Conservation (phyloP, 1,140 invertebrate species). For the Mizuhopecten yessoensis region DNA sequence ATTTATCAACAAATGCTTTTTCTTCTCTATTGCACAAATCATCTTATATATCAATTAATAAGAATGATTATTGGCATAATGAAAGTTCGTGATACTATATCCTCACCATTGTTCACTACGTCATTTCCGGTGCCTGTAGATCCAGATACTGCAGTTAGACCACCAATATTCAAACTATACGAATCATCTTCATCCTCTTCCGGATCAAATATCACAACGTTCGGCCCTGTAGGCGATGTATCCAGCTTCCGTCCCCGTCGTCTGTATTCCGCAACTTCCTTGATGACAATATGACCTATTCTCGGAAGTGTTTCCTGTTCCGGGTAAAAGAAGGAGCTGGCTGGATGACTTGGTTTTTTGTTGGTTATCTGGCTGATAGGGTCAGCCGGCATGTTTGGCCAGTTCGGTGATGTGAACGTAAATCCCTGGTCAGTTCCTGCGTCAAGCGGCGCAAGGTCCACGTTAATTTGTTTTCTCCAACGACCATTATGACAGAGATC, state of each 20-base stretch:
- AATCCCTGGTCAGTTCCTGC: conserved; percentile 76
- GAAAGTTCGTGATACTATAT: not conserved
- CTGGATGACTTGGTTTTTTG: conserved; percentile 69
- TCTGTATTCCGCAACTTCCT: conserved; percentile 62
- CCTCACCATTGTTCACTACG: not conserved
- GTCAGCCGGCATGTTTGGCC: conserved; percentile 70
- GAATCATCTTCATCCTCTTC: not conserved
- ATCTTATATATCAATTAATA: no score
- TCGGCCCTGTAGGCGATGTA: conserved; percentile 26
- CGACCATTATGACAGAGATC: conserved; percentile 72
- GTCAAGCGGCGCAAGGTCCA: conserved; percentile 73
- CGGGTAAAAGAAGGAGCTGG: conserved; percentile 76
- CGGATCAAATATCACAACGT: conserved; percentile 45
- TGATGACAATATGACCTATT: conserved; percentile 67
- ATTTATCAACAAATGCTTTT: no score
- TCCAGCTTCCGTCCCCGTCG: conserved; percentile 55
- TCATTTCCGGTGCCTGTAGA: not conserved
- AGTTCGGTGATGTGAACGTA: conserved; percentile 77
- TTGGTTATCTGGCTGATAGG: conserved; percentile 70
- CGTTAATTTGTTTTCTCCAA: conserved; percentile 68
- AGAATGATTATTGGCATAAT: no score
- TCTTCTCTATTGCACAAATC: no score
- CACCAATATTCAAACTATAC: not conserved
- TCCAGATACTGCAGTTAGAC: not conserved
- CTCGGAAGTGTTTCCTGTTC: conserved; percentile 66